phyloP scores from a whole-genome alignment of 2,888 invertebrate genomes.

The Andrena chrysosceles region DNA sequence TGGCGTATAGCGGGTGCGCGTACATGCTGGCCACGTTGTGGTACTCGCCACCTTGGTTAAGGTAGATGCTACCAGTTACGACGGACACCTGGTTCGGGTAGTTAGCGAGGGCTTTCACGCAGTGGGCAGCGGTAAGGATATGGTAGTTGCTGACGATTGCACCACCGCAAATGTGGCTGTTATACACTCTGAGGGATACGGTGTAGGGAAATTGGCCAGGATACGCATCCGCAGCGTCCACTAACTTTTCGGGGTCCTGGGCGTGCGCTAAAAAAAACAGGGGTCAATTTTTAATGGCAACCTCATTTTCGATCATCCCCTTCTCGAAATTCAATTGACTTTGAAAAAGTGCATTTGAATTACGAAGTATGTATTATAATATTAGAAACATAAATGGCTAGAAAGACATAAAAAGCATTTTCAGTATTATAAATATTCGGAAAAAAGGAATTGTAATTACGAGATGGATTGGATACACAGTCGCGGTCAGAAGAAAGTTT shows the following conservation, averaged over 20 bases:
- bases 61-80: slow-evolving; percentile 31
- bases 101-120: slow-evolving; percentile 1
- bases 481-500: too few species aligned
- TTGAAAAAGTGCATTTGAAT: too few species aligned
- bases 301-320: too few species aligned
- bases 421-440: too few species aligned
- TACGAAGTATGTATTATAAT: too few species aligned
- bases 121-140: slow-evolving; percentile 68
- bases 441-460: too few species aligned
- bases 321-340: too few species aligned
- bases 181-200: slow-evolving; percentile 48
- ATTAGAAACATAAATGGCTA: too few species aligned
- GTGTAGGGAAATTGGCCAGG: slow-evolving; percentile 60
- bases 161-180: slow-evolving; percentile 59
- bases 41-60: slow-evolving; percentile 31
- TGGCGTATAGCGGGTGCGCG: slow-evolving; percentile 21
- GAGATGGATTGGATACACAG: too few species aligned
- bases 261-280: slow-evolving; percentile 25
- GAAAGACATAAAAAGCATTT: too few species aligned
- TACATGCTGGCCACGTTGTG: not conserved
- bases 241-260: slow-evolving; percentile 34
- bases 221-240: slow-evolving; percentile 43
- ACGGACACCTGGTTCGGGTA: not conserved
- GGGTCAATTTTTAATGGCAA: not conserved
- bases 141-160: slow-evolving; percentile 44